Percentiles rank a stretch among this genome's conserved stretches.
These are phyloP conservation scores for Cyanoderma ruficeps DNA, from an alignment of 2,113 vertebrate genomes.

Conservation along the genomic window DNA sequence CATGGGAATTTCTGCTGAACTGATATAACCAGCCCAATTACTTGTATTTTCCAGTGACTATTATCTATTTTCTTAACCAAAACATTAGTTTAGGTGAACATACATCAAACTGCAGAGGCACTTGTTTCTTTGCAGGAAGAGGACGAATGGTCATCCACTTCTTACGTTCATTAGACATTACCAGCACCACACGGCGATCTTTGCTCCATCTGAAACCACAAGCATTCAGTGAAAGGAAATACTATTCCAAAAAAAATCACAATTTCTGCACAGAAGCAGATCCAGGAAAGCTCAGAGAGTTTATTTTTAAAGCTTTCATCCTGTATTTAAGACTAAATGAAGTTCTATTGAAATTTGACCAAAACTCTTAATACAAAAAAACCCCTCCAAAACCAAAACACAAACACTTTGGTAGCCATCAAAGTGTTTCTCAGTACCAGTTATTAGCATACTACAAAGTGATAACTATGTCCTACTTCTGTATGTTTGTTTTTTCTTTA, in stretches of 20 bases:
- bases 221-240: conserved; percentile 16
- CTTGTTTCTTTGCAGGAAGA: conserved; percentile 94
- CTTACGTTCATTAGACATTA: conserved; percentile 91
- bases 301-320: neutral
- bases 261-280: neutral
- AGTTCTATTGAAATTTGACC: neutral
- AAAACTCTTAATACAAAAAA: neutral
- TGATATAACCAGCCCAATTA: neutral
- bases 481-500: neutral
- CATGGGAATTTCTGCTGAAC: neutral
- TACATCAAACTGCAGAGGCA: conserved; percentile 98
- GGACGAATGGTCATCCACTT: conserved; percentile 94
- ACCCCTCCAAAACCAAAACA: neutral
- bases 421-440: neutral
- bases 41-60: neutral
- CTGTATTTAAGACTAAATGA: neutral
- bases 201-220: conserved; percentile 88
- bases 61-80: neutral
- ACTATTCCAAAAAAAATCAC: neutral
- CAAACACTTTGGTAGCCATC: neutral
- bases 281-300: neutral
- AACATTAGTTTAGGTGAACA: conserved; percentile 41
- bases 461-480: neutral
- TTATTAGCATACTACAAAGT: neutral
- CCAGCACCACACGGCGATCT: conserved; percentile 90